Conservation (phyloP, 2,888 invertebrate genomes). For the Falcaria lacertinaria region DNA sequence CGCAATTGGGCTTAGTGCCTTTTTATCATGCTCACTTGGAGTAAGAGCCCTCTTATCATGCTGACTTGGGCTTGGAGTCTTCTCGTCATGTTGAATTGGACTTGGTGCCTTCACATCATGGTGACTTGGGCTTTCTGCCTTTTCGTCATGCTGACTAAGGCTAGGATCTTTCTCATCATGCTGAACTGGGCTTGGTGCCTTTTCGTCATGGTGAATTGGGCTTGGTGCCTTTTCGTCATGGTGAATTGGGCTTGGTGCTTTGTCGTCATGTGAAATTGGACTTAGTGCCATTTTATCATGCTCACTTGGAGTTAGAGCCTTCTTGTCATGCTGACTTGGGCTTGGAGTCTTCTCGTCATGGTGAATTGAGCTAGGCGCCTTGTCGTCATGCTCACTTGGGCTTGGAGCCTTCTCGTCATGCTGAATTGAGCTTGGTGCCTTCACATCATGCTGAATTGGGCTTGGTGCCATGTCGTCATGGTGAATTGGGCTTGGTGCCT, state of each 20-base stretch:
- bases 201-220: neutral
- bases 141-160: too few species aligned
- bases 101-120: slow-evolving; percentile 6
- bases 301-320: slow-evolving; percentile 5
- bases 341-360: neutral
- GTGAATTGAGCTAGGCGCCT: neutral
- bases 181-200: slow-evolving; percentile 7
- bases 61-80: slow-evolving; percentile 4
- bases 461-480: too few species aligned
- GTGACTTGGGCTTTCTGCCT: too few species aligned
- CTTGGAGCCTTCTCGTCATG: slow-evolving; percentile 10
- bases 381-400: neutral
- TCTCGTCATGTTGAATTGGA: slow-evolving; percentile 7
- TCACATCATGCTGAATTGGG: neutral
- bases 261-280: neutral
- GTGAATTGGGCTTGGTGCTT: neutral
- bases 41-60: slow-evolving; percentile 1
- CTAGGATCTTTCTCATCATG: too few species aligned
- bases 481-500: slow-evolving; percentile 3
- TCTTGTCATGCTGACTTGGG: neutral
- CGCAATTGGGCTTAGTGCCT: slow-evolving; percentile 3
- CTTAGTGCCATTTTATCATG: neutral
- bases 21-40: slow-evolving; percentile 1
- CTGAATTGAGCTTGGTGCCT: slow-evolving; percentile 1
- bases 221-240: slow-evolving; percentile 4